phyloP scores from a whole-genome alignment of 2,888 invertebrate genomes.

The Nasonia oneida region DNA sequence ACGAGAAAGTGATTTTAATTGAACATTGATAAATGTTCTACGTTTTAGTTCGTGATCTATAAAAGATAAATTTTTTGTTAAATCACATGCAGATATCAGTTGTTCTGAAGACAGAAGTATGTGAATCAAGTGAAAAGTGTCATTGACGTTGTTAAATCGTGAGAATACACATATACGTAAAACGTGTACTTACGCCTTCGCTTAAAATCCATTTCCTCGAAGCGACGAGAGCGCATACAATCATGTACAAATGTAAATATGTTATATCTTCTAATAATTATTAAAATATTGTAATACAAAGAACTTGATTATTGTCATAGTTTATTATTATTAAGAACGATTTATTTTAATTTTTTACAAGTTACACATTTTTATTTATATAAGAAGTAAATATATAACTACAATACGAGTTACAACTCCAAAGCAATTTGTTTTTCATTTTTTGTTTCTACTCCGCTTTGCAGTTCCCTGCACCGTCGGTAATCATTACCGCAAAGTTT shows the following conservation, averaged over 20 bases:
- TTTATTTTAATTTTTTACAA: constrained; percentile 58
- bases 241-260: constrained; percentile 77
- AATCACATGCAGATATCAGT: not conserved
- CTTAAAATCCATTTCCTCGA: constrained; percentile 63
- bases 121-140: constrained; percentile 34
- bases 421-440: not conserved
- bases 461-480: not conserved
- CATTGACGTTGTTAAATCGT: constrained; percentile 42
- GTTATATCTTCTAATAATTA: constrained; percentile 67
- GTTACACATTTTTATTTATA: constrained; percentile 51
- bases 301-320: constrained; percentile 45
- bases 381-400: constrained; percentile 37
- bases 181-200: constrained; percentile 52
- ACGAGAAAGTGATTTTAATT: constrained; percentile 19
- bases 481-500: not conserved
- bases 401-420: not conserved
- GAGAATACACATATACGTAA: constrained; percentile 55
- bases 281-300: constrained; percentile 69
- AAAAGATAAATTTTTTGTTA: constrained; percentile 37
- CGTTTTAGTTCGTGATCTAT: constrained; percentile 36
- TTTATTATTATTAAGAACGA: constrained; percentile 48
- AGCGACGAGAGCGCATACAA: constrained; percentile 65
- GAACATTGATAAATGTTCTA: constrained; percentile 52
- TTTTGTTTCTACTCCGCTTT: not conserved
- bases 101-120: constrained; percentile 35